Evolutionary conservation across 2,797 vertebrate species (phyloP), one percentile per base, ranked within the genome.

Genomic region (Lophotriccus pileatus): DNA sequence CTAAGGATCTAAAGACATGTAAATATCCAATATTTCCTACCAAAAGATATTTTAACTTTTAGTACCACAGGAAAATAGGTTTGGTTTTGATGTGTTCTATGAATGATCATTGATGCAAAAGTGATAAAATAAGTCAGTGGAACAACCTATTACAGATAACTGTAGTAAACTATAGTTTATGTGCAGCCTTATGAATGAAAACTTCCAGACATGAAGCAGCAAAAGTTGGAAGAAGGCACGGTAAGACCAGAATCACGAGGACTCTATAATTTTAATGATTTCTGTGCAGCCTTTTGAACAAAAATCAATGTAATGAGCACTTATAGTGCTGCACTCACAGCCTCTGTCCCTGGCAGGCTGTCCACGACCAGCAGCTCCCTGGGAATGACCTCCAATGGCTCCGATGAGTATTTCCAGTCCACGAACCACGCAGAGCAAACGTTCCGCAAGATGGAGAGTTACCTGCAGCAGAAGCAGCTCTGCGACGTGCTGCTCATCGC

Each of bases 391-490:
- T 95, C 94, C 95, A 98, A 97, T 89, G 98, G 98, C 89, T 99
- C 98, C 1, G 99, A 99, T 21, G 99, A 99, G 90, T 98, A 98
- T 86, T 99, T 99, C 96, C 98, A 99, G 93, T 98, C 98, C 68
- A 96, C 98, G 39, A 99, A 99, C 94, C 99, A 99, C 9, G 99
- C 99, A 10, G 98, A 99, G 96, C 98, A 99, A 97, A 99, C 99
- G 4, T 99, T 99, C 93, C 98, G 98, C 77, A 99, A 99, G 96
- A 99, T 99, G 99, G 99, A 99, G 97, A 99, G 97, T 75, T 99
- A 99, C 89, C 98, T 99, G 81, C 99, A 99, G 97, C 99, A 99
- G 97, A 99, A 99, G 96, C 99, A 99, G 97, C 98, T 99, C 86
- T 99, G 99, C 37, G 99, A 99, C 28, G 99, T 99, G 62, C 98